phyloP scores from a whole-genome alignment of 2,888 invertebrate species.

The Allygus modestus region DNA sequence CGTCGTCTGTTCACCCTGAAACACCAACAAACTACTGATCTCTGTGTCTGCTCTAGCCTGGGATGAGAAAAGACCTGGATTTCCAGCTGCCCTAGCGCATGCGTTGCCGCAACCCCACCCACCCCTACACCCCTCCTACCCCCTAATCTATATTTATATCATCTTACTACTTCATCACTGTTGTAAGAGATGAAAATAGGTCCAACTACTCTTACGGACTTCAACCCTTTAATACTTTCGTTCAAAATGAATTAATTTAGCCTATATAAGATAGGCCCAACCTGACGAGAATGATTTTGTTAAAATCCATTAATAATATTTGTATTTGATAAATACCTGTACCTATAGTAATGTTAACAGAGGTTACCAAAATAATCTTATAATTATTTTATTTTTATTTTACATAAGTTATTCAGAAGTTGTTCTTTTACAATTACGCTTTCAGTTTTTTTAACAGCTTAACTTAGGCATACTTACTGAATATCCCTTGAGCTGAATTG shows the following conservation, averaged over 20 bases:
- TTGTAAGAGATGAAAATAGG: constrained; percentile 48
- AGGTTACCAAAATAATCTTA: too few species aligned
- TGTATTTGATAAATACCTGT: too few species aligned
- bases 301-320: too few species aligned
- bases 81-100: constrained; percentile 64
- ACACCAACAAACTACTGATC: constrained; percentile 65
- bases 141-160: constrained; percentile 62
- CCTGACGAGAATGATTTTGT: too few species aligned
- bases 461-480: constrained; percentile 68
- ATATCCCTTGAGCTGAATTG: constrained; percentile 64
- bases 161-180: constrained; percentile 59
- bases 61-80: constrained; percentile 62
- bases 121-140: constrained; percentile 65
- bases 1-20: constrained; percentile 66
- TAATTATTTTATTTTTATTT: too few species aligned
- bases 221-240: too few species aligned
- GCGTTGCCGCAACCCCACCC: constrained; percentile 63
- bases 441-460: too few species aligned
- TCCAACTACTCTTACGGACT: constrained; percentile 1
- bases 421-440: too few species aligned
- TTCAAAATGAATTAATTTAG: too few species aligned
- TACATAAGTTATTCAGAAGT: too few species aligned
- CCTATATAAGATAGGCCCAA: too few species aligned
- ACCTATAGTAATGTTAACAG: too few species aligned
- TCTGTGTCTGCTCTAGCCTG: constrained; percentile 45